Base-by-base conservation (phyloP, 2,888 invertebrate species). In the Napeogenes sylphis region DNA sequence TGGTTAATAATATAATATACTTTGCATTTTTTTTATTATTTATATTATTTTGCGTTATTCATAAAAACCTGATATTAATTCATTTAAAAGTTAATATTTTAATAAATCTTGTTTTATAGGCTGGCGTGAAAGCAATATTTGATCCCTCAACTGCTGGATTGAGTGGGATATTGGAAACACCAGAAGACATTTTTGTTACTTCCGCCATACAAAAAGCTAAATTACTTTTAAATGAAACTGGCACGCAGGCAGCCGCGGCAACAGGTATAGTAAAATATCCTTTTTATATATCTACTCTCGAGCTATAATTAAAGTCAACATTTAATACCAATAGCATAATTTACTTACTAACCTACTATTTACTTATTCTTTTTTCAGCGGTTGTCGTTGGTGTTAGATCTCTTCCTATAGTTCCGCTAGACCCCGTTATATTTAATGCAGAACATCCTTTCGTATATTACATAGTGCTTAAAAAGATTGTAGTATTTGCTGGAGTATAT, bases 181-280 rank as follows among this genome's bases (percentile, higher is more conserved):
- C 68, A 30, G 60, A 74, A 59, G 59, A 69, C 1, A 14, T 83
- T 0, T 70, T 45, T 46, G 65, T 85, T 2, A 70, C 79, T 33
- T 64, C 67, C 55, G 77, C 73, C 2, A 57, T 75, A n/a, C 85
- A 86, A 56, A 80, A 83, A 71, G 76, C 77, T 51, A 71, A 54
- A 46, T 65, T 85, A 2, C 65, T 64, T 59, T 65, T 80, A 3
- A 70, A 81, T 63, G 87, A 87, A 75, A 55, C 45, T 1, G 87
- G 86, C 12, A 76, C 86, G 2, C 78, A 80, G 73, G 87, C 85
- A 14, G 79, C 83, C 3, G 85, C 77, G 13, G 84, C 78, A 30
- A 85, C 77, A 65, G 81, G 86, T 87, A 76, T 62, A 71, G 69
- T 63, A 47, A n/a, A 51, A 51, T 10, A 42, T 0, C 10, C 42